Percentiles rank a stretch among this genome's conserved stretches.
These are phyloP conservation scores for Hemibagrus wyckioides DNA, from an alignment of 2,113 vertebrate genomes.

Conservation along the genomic window DNA sequence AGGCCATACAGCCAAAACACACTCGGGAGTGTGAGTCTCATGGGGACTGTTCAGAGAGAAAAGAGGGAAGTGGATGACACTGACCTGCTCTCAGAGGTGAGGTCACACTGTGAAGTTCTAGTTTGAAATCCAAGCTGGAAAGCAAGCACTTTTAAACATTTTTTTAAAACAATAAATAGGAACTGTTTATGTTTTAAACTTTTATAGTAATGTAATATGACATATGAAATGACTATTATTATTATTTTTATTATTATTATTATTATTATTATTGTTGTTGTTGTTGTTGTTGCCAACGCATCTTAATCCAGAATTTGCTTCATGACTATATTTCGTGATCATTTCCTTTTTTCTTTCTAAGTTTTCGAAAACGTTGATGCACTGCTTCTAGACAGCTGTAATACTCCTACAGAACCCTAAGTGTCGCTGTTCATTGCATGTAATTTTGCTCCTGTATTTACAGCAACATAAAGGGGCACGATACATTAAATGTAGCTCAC, in stretches of 20 bases:
- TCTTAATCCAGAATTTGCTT: background rate
- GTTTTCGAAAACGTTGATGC: background rate
- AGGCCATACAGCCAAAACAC: slow-evolving; percentile 53
- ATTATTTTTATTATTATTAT: background rate
- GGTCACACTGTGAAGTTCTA: background rate
- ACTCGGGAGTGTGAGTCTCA: slow-evolving; percentile 43
- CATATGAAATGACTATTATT: background rate
- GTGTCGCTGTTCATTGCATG: slow-evolving; percentile 78
- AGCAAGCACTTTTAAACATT: background rate
- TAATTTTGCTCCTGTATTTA: slow-evolving; percentile 22
- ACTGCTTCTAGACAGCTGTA: slow-evolving; percentile 56
- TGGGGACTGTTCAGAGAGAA: slow-evolving; percentile 58
- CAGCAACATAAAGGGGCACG: slow-evolving; percentile 1
- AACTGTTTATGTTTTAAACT: background rate
- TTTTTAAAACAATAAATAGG: too few species aligned
- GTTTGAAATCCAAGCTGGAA: background rate
- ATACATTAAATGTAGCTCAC: background rate
- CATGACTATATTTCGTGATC: too few species aligned
- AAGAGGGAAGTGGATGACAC: slow-evolving; percentile 9
- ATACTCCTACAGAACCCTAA: slow-evolving; percentile 70
- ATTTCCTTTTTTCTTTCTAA: background rate
- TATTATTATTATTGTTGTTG: background rate
- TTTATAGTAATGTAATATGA: background rate
- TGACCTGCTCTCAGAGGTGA: slow-evolving; percentile 66
- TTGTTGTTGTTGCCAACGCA: background rate